Evolutionary conservation across 1,140 invertebrate genomes (phyloP).

Genomic region (Trichonephila inaurata): DNA sequence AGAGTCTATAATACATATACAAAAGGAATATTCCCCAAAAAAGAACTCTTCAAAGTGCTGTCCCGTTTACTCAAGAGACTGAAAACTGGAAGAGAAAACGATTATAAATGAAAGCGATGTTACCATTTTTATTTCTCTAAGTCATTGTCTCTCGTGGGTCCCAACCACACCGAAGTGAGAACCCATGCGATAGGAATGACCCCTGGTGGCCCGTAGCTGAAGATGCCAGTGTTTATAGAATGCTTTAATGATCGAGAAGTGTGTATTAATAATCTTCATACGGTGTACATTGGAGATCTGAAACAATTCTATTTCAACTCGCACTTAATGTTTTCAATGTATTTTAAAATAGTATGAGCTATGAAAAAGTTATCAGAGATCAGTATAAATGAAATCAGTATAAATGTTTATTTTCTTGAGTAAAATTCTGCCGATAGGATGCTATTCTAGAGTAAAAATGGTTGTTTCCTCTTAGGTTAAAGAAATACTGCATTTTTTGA

Average conservation of each 20-base stretch:
- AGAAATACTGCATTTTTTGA: too few relatives aligned
- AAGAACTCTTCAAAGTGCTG: conserved; percentile 70
- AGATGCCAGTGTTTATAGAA: not conserved
- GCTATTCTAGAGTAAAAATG: too few relatives aligned
- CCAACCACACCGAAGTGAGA: conserved; percentile 49
- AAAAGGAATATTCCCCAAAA: conserved; percentile 65
- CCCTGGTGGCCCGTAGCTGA: conserved; percentile 25
- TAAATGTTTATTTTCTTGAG: too few relatives aligned
- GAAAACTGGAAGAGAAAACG: conserved; percentile 63
- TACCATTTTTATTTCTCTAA: conserved; percentile 43
- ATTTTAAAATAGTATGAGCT: too few relatives aligned
- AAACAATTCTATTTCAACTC: too few relatives aligned
- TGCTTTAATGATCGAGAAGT: not conserved
- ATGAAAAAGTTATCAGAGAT: too few relatives aligned
- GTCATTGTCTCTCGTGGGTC: conserved; percentile 37
- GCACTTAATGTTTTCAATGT: too few relatives aligned
- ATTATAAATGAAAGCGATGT: conserved; percentile 73
- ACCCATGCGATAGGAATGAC: not conserved
- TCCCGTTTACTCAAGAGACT: conserved; percentile 71
- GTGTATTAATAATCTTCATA: not conserved
- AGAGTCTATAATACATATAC: conserved; percentile 73
- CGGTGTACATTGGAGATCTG: too few relatives aligned
- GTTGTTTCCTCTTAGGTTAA: too few relatives aligned
- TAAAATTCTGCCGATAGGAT: too few relatives aligned
- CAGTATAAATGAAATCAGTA: too few relatives aligned